Conservation (phyloP, 2,888 invertebrate genomes). For the Mayetiola destructor region DNA sequence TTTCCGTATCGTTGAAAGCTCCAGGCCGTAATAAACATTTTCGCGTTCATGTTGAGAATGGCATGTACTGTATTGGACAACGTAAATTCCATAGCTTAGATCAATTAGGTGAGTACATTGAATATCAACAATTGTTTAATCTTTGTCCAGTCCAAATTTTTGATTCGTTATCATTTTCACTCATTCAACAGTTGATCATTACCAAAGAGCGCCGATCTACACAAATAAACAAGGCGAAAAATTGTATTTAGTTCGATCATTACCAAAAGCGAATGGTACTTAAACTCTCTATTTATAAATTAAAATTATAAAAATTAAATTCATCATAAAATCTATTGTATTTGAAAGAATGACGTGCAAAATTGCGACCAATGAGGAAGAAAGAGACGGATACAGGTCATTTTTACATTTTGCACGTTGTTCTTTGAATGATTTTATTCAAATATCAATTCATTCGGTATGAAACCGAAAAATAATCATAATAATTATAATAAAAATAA, state of each 20-base stretch:
- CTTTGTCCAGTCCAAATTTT: neutral
- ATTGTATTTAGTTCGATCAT: slow-evolving; percentile 85
- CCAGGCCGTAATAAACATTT: slow-evolving; percentile 98
- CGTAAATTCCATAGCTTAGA: slow-evolving; percentile 92
- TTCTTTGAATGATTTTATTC: too few relatives aligned
- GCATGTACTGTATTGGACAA: slow-evolving; percentile 92
- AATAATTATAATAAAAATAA: too few relatives aligned
- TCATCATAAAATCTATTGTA: too few relatives aligned
- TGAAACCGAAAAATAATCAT: too few relatives aligned
- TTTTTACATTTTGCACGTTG: too few relatives aligned
- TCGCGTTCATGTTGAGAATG: slow-evolving; percentile 88
- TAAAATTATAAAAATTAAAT: too few relatives aligned
- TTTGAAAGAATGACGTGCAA: too few relatives aligned
- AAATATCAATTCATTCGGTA: too few relatives aligned
- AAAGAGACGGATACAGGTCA: too few relatives aligned
- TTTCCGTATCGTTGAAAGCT: slow-evolving; percentile 94
- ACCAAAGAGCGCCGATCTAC: slow-evolving; percentile 97
- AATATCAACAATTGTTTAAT: neutral
- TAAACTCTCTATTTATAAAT: slow-evolving; percentile 22
- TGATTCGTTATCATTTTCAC: neutral
- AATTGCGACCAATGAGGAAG: too few relatives aligned
- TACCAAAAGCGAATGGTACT: slow-evolving; percentile 51
- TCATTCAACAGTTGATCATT: slow-evolving; percentile 65
- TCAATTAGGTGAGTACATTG: slow-evolving; percentile 48
- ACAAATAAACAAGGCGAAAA: slow-evolving; percentile 96